phyloP scores from a whole-genome alignment of 2,888 invertebrate genomes.

The Troides oblongomaculatus region DNA sequence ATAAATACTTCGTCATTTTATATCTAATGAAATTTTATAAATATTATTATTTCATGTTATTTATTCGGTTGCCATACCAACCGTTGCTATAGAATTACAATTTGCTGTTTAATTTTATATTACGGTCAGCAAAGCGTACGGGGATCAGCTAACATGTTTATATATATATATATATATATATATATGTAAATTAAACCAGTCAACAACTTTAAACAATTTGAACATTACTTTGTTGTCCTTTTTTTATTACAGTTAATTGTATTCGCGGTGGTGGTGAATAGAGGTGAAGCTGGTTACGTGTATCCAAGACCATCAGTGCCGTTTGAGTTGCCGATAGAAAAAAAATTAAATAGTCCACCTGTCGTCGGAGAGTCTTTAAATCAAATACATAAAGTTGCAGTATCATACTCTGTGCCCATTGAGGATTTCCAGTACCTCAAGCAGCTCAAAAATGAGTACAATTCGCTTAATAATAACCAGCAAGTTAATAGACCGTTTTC shows the following conservation, averaged over 20 bases:
- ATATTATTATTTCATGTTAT: too few relatives aligned
- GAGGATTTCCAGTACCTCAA: constrained; percentile 43
- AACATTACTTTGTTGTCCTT: not conserved
- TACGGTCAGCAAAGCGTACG: too few relatives aligned
- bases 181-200: too few relatives aligned
- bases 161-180: too few relatives aligned
- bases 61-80: too few relatives aligned
- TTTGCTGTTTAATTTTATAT: too few relatives aligned
- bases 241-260: constrained; percentile 32
- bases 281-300: constrained; percentile 30
- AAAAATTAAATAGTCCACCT: constrained; percentile 6
- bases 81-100: too few relatives aligned
- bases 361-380: constrained; percentile 11
- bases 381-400: constrained; percentile 36
- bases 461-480: constrained; percentile 7
- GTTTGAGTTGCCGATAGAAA: constrained; percentile 31
- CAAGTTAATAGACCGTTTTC: not conserved
- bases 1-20: too few relatives aligned
- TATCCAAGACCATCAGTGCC: constrained; percentile 32
- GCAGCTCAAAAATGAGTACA: constrained; percentile 35
- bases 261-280: constrained; percentile 17
- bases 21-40: too few relatives aligned
- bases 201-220: too few relatives aligned
- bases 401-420: constrained; percentile 42
- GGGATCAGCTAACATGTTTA: too few relatives aligned